Base-by-base conservation (phyloP, 2,797 vertebrate species). In the Acanthurus lineatus region DNA sequence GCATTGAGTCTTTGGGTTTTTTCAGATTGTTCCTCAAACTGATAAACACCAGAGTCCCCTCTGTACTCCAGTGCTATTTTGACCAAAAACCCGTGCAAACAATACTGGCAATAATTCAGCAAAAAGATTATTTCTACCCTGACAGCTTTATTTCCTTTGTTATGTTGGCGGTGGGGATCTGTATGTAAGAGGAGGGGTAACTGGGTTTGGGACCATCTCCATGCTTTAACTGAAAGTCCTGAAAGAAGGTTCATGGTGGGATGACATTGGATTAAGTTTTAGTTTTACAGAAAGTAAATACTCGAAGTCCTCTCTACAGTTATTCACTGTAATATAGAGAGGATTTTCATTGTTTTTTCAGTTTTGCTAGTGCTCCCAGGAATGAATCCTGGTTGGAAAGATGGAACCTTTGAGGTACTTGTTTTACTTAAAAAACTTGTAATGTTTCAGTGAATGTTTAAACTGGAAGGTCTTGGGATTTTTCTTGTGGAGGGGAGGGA, bases 371-470 rank as follows among this genome's bases (percentile, higher is more conserved):
- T 84, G 78, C 73, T 85, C 77, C 83, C 69, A 70, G 94, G 95
- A 93, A 88, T 86, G 86, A 94, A 89, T 88, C 88, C 93, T 95
- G 95, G 85, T 79, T 59, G 76, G 82, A 86, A 86, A 87, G 70
- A 91, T 59, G 92, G 90, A 86, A 85, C 92, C 91, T 87, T 96
- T 91, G 95, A 96, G 97, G 96, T 97, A 95, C 97, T 96, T 95
- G 92, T 96, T 97, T 96, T 95, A 90, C 90, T 91, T 88, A 91
- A 96, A 95, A 89, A 95, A 94, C 90, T 92, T 95, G 92, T 95
- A 95, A 96, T 90, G 87, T 97, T 96, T 96, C 94, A 96, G 95
- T 97, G 95, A 97, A 96, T 97, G 96, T 97, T 96, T 94, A 93
- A 97, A 96, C 96, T 96, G 96, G 96, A 97, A 97, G 93, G 92